A percentile compares a stretch with the other conserved stretches of the same genome.
Conservation (phyloP, 1,140 invertebrate genomes). For the Luehdorfia chinensis region DNA sequence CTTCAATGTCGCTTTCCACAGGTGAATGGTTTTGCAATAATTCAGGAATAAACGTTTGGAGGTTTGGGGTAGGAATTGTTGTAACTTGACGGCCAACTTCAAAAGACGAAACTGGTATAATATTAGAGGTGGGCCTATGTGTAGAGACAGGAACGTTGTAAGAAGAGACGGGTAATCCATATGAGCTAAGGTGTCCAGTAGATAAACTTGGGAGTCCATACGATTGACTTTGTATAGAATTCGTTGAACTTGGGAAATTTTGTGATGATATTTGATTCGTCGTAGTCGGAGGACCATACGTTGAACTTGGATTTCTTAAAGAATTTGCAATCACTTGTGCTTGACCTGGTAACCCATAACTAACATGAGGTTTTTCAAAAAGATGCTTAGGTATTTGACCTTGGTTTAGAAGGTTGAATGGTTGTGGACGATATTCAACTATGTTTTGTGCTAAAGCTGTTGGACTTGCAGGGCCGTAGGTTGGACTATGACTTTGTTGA, state of each 20-base stretch:
- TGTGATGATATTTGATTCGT: slow-evolving; percentile 43
- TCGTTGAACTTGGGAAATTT: slow-evolving; percentile 31
- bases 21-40: slow-evolving; percentile 39
- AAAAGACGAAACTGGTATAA: slow-evolving; percentile 25
- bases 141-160: slow-evolving; percentile 27
- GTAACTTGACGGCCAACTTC: slow-evolving; percentile 21
- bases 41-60: slow-evolving; percentile 26
- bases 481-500: slow-evolving; percentile 41
- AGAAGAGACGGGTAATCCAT: slow-evolving; percentile 27
- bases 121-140: slow-evolving; percentile 30
- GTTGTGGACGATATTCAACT: slow-evolving; percentile 33
- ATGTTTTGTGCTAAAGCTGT: slow-evolving; percentile 39
- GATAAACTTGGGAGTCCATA: slow-evolving; percentile 34
- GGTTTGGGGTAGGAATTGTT: slow-evolving; percentile 23
- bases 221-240: slow-evolving; percentile 30
- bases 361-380: slow-evolving; percentile 36
- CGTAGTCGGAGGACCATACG: slow-evolving; percentile 60
- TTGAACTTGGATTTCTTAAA: slow-evolving; percentile 38
- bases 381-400: slow-evolving; percentile 35
- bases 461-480: slow-evolving; percentile 55
- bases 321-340: slow-evolving; percentile 26
- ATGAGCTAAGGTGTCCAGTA: slow-evolving; percentile 27
- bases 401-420: slow-evolving; percentile 29
- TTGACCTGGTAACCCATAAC: slow-evolving; percentile 49
- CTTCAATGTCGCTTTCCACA: slow-evolving; percentile 36